Evolutionary conservation across 2,888 invertebrate species (phyloP).

Genomic region (Pycnomerus fuliginosus): DNA sequence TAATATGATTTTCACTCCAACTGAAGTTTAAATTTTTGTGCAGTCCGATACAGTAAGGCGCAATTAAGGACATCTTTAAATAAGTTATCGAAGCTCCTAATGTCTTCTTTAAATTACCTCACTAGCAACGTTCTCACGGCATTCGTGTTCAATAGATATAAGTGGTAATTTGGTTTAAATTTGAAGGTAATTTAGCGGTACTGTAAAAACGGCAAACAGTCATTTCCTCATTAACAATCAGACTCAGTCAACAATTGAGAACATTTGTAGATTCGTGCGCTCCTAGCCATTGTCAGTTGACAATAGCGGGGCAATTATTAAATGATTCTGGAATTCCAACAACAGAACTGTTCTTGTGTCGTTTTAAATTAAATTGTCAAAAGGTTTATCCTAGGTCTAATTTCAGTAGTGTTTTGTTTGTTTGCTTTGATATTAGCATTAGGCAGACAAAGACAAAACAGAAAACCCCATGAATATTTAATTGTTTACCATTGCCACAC

Average conservation of each 20-base stretch:
- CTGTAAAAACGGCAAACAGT: too few relatives aligned
- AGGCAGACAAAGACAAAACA: conserved; percentile 12
- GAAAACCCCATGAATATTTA: conserved; percentile 14
- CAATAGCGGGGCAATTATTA: conserved; percentile 31
- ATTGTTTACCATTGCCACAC: conserved; percentile 3
- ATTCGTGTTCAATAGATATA: too few relatives aligned
- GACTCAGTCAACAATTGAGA: conserved; percentile 25
- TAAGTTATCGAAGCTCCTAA: too few relatives aligned
- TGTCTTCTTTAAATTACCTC: too few relatives aligned
- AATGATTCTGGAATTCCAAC: conserved; percentile 25
- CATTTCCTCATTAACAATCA: conserved; percentile 32
- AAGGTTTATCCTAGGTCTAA: conserved; percentile 18
- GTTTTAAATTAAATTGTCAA: conserved; percentile 27
- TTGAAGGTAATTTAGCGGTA: too few relatives aligned
- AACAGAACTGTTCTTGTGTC: conserved; percentile 21
- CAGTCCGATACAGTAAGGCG: too few relatives aligned
- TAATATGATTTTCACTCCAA: too few relatives aligned
- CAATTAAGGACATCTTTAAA: too few relatives aligned
- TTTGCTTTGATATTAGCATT: conserved; percentile 14
- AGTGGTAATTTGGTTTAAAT: too few relatives aligned
- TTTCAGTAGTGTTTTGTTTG: conserved; percentile 16
- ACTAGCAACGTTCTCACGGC: too few relatives aligned
- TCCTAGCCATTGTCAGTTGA: conserved; percentile 26
- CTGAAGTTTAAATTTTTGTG: too few relatives aligned
- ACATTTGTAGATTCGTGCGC: conserved; percentile 28